A percentile compares a stretch with the other conserved stretches of the same genome.
phyloP scores from a whole-genome alignment of 2,888 invertebrate species.

The Macropis europaea region DNA sequence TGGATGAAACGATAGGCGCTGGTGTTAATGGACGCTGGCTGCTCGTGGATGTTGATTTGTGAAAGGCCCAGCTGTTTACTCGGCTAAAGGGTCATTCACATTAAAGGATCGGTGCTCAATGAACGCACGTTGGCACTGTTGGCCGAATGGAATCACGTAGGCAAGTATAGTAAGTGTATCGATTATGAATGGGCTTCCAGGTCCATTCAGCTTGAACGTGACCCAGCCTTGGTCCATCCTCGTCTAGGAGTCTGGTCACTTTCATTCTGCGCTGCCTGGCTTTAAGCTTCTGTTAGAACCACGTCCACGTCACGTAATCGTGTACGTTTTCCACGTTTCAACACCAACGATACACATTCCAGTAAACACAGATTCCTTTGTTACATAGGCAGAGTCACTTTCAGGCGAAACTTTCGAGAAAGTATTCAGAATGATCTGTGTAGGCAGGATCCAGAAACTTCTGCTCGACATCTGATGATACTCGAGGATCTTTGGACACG shows the following conservation, averaged over 20 bases:
- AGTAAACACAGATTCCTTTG: too few relatives aligned
- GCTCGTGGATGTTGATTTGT: background rate
- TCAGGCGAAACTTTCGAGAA: too few relatives aligned
- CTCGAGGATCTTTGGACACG: too few relatives aligned
- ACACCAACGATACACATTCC: too few relatives aligned
- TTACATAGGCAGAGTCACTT: too few relatives aligned
- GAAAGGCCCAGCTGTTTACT: slow-evolving; percentile 17
- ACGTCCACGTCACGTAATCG: background rate
- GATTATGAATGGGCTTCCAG: slow-evolving; percentile 71
- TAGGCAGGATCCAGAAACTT: too few relatives aligned
- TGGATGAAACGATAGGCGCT: too few relatives aligned
- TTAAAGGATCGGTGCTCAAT: slow-evolving; percentile 36
- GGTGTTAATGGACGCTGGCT: too few relatives aligned
- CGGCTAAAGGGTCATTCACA: slow-evolving; percentile 32
- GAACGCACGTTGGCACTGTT: slow-evolving; percentile 49
- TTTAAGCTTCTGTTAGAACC: slow-evolving; percentile 55
- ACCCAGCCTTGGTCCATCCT: slow-evolving; percentile 68
- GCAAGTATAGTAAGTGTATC: slow-evolving; percentile 62
- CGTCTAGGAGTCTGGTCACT: slow-evolving; percentile 56
- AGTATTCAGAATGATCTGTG: too few relatives aligned
- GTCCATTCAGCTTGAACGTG: slow-evolving; percentile 72
- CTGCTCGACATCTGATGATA: too few relatives aligned
- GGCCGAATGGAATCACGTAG: slow-evolving; percentile 45
- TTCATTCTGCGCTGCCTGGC: slow-evolving; percentile 59
- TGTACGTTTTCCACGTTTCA: background rate